Percentiles rank a stretch among this genome's conserved stretches.
Conservation (phyloP, 2,797 vertebrate species). For the Forpus xanthops region DNA sequence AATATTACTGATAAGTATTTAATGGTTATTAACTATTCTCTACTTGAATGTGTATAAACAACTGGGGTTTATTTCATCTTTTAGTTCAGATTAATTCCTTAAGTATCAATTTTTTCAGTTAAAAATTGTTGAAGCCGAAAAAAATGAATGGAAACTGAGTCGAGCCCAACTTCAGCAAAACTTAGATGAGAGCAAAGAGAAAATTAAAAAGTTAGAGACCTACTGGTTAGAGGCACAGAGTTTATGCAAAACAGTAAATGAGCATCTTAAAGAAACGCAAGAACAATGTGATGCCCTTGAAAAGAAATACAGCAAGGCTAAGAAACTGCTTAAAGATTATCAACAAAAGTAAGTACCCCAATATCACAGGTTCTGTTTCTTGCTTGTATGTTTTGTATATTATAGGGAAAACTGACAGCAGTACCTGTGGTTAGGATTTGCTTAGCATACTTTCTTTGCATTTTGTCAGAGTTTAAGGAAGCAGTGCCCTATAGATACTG, state of each 20-base stretch:
- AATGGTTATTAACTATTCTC: not conserved
- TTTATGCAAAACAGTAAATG: conserved; percentile 88
- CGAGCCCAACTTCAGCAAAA: conserved; percentile 84
- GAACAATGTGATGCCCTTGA: conserved; percentile 87
- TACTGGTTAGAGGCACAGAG: conserved; percentile 91
- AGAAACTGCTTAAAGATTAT: conserved; percentile 92
- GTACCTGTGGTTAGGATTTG: not conserved
- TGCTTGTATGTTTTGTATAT: not conserved
- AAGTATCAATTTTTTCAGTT: conserved; percentile 74
- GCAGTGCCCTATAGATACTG: not conserved
- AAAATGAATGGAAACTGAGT: conserved; percentile 79
- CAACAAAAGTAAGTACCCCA: conserved; percentile 87
- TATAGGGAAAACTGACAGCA: not conserved
- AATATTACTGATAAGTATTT: not conserved
- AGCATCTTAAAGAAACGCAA: conserved; percentile 87
- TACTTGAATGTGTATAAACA: not conserved
- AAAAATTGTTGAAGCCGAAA: conserved; percentile 79
- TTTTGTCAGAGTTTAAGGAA: not conserved
- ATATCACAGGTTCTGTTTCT: not conserved
- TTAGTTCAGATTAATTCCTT: conserved; percentile 9
- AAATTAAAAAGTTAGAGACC: conserved; percentile 86
- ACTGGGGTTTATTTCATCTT: not conserved
- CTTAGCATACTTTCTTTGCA: not conserved
- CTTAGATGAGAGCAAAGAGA: conserved; percentile 83
- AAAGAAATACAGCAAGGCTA: conserved; percentile 93